Evolutionary conservation across 2,113 vertebrate genomes (phyloP).

Genomic region (Excalfactoria chinensis): DNA sequence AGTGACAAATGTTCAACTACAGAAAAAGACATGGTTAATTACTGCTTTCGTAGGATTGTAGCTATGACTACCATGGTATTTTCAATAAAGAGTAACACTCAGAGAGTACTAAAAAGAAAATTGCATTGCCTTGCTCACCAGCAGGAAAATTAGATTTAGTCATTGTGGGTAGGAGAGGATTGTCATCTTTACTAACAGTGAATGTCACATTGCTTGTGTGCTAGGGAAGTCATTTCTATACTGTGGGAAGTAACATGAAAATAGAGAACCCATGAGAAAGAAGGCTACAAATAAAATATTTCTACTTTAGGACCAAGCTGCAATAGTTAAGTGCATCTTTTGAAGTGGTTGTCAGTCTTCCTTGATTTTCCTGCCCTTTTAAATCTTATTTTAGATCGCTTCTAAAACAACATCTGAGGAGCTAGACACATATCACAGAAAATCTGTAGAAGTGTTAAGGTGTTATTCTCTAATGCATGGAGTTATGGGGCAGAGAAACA

Average conservation of each 20-base stretch:
- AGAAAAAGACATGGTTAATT: not conserved
- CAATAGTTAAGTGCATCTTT: not conserved
- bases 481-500: not conserved
- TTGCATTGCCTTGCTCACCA: not conserved
- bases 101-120: not conserved
- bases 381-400: not conserved
- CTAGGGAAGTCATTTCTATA: not conserved
- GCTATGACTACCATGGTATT: not conserved
- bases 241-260: not conserved
- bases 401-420: not conserved
- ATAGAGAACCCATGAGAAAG: not conserved
- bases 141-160: not conserved
- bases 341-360: not conserved
- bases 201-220: not conserved
- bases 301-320: not conserved
- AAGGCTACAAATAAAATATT: not conserved
- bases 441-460: not conserved
- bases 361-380: not conserved
- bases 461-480: not conserved
- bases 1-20: not conserved
- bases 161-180: not conserved
- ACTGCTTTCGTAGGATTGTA: not conserved
- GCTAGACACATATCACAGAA: not conserved
- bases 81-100: not conserved
- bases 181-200: not conserved